Percentiles rank a stretch among this genome's conserved stretches.
These are phyloP conservation scores for Romanogobio albipinnatus DNA, from an alignment of 2,113 vertebrate genomes.

Conservation along the genomic window DNA sequence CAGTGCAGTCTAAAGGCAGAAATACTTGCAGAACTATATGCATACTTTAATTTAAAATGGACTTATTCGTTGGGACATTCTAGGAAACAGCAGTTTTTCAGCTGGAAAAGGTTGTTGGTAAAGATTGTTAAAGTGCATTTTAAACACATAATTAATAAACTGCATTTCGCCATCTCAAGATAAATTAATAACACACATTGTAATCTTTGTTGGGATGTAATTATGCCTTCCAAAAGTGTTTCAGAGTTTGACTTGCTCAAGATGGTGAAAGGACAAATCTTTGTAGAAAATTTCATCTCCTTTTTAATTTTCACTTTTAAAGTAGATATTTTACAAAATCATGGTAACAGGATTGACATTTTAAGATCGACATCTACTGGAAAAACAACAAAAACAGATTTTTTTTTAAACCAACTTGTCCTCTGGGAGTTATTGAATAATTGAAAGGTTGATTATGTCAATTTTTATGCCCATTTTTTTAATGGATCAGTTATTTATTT, in stretches of 20 bases:
- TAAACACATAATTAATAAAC: background rate
- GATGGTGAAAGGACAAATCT: background rate
- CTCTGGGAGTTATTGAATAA: background rate
- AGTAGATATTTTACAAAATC: no score
- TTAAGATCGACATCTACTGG: no score
- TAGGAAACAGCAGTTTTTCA: background rate
- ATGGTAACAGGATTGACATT: no score
- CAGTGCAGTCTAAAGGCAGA: conserved; percentile 41
- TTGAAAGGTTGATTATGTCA: background rate
- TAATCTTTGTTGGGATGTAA: background rate
- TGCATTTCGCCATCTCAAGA: background rate
- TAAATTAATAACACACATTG: background rate
- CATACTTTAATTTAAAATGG: background rate
- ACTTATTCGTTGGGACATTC: background rate
- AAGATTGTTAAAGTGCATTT: no score
- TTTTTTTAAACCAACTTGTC: no score
- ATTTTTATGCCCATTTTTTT: background rate
- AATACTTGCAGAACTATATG: no score
- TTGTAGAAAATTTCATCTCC: background rate
- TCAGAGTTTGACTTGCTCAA: background rate
- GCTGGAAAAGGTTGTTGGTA: background rate
- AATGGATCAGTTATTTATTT: background rate
- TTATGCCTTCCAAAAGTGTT: background rate
- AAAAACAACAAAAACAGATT: background rate
- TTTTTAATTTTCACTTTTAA: no score